A percentile compares a stretch with the other conserved stretches of the same genome.
phyloP scores from a whole-genome alignment of 2,888 invertebrate species.

The Strigamia transsilvanica region DNA sequence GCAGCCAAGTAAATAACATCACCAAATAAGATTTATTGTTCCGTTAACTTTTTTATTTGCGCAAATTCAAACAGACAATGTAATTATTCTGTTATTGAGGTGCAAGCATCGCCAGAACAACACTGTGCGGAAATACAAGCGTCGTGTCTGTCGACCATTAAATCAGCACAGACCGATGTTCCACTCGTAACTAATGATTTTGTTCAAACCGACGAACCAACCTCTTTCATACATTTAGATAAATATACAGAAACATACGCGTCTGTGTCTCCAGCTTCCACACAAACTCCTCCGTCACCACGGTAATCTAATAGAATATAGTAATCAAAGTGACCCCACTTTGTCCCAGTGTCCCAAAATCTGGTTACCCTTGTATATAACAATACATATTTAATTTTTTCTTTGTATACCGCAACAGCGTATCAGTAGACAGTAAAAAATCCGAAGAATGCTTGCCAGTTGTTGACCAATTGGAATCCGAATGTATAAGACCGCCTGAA shows the following conservation, averaged over 20 bases:
- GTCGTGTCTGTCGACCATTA: neutral
- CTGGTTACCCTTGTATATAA: too few species aligned
- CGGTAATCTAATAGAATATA: too few species aligned
- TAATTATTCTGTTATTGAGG: neutral
- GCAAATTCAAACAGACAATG: too few species aligned
- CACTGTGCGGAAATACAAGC: neutral
- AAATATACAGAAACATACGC: neutral
- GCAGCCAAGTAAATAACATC: neutral
- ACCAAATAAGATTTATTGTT: too few species aligned
- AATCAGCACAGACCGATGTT: neutral
- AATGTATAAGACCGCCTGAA: neutral
- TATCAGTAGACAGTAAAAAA: too few species aligned
- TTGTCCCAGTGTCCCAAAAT: too few species aligned
- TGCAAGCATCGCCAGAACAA: neutral
- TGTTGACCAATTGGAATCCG: neutral
- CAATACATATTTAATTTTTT: too few species aligned
- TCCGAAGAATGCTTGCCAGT: too few species aligned
- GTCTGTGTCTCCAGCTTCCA: neutral
- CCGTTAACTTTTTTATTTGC: too few species aligned
- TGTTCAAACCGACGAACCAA: neutral
- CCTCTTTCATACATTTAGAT: neutral
- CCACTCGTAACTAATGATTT: neutral
- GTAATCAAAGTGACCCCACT: too few species aligned
- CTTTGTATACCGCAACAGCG: too few species aligned
- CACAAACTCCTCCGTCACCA: neutral